Conservation (phyloP, 2,888 invertebrate genomes). For the Philonicus albiceps region DNA sequence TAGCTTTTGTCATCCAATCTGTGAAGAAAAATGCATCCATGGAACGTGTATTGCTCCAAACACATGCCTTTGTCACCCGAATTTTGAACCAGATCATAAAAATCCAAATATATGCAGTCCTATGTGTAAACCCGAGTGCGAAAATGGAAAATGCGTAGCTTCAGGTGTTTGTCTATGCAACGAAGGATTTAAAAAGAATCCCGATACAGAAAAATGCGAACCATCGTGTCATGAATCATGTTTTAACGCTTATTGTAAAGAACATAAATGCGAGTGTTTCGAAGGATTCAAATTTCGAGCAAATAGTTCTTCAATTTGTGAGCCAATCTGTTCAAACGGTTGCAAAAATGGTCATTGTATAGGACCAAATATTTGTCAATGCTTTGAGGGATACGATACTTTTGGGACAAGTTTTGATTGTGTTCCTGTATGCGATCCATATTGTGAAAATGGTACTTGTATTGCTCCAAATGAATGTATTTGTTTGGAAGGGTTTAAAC, state of each 20-base stretch:
- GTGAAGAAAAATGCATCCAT: constrained; percentile 50
- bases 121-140: not conserved
- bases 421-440: constrained; percentile 36
- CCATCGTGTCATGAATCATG: constrained; percentile 67
- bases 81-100: not conserved
- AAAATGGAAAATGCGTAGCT: constrained; percentile 49
- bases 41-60: constrained; percentile 38
- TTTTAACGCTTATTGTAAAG: constrained; percentile 60
- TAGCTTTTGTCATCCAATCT: constrained; percentile 54
- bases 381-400: constrained; percentile 52
- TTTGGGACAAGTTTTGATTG: not conserved
- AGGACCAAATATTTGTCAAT: constrained; percentile 58
- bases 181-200: not conserved
- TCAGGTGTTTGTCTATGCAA: constrained; percentile 41
- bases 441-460: constrained; percentile 27
- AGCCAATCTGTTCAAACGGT: constrained; percentile 56
- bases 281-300: constrained; percentile 52
- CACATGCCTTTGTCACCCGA: not conserved
- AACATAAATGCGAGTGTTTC: constrained; percentile 20
- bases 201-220: constrained; percentile 45
- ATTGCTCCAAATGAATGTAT: constrained; percentile 29
- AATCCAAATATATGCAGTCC: not conserved
- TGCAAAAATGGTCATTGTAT: constrained; percentile 64
- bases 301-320: constrained; percentile 55
- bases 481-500: constrained; percentile 21